Evolutionary conservation across 2,113 vertebrate genomes (phyloP), one percentile per base, ranked within the genome.

Genomic region (Clarias gariepinus): DNA sequence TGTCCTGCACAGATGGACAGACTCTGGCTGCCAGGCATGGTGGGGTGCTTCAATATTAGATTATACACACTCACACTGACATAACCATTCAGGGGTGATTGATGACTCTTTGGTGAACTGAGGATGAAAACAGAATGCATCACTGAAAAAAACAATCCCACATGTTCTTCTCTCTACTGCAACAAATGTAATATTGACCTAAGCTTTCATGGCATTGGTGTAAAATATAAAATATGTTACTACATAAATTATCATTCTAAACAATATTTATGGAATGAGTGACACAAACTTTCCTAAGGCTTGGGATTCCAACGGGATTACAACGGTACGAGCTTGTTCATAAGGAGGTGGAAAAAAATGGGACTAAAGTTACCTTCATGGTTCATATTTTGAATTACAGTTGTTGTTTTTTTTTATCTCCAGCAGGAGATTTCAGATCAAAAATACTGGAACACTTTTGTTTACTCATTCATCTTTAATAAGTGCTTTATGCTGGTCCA

Each of bases 1-100:
- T 87, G 83, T 83, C 61, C 57, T 53, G 61, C 79, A 85, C 86
- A 87, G 86, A 82, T 78, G 82, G 82, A 79, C 77, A 82, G 68
- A 77, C 21, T 64, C 76, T 81, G 76, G 30, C 58, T 63, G 68
- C 85, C 77, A 86, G 63, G 30, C 53, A 30, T 60, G 61, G 63
- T 81, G 64, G 77, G 64, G 61, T 55, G 79, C 69, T 80, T 55
- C 18, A 19, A 10, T 85, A 60, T 41, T 88, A 68, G 64, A 57
- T 85, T 83, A 77, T 16, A 77, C 82, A 25, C 23, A 64, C 61
- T 82, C 41, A 53, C 19, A 82, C 81, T 28, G 81, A 82, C 61
- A 66, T 16, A 66, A 66, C 12, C 23, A 10, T 11, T 66, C 61
- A 53, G 41, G 61, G 41, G 13, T 82, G 61, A 82, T 82, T 66